A percentile compares a stretch with the other conserved stretches of the same genome.
Evolutionary conservation across 2,888 invertebrate genomes (phyloP).

Genomic region (Melinaea marsaeus): DNA sequence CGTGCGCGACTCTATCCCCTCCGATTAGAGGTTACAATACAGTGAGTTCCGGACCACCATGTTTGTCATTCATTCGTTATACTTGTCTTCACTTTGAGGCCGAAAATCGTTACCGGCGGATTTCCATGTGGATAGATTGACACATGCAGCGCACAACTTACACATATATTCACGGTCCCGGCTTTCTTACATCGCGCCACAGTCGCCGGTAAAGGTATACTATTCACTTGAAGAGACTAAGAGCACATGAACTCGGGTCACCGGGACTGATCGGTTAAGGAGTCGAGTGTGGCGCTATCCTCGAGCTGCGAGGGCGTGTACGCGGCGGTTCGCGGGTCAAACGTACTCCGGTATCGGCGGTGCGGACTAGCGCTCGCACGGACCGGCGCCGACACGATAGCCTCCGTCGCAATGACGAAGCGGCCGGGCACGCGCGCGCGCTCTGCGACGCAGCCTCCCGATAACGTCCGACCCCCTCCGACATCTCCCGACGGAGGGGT

Average conservation of each 20-base stretch:
- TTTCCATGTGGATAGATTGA: constrained; percentile 51
- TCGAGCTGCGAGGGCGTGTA: constrained; percentile 41
- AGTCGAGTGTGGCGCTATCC: constrained; percentile 35
- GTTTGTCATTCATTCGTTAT: constrained; percentile 64
- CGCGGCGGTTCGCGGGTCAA: constrained; percentile 47
- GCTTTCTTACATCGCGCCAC: constrained; percentile 75
- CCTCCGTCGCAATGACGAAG: constrained; percentile 77
- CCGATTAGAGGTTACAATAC: constrained; percentile 63
- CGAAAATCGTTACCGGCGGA: constrained; percentile 60
- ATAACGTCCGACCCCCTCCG: constrained; percentile 60
- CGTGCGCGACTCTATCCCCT: constrained; percentile 62
- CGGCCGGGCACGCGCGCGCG: constrained; percentile 77
- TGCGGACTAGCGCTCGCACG: constrained; percentile 66
- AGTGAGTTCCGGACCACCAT: constrained; percentile 45
- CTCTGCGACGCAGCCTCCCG: constrained; percentile 71
- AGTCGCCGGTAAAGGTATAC: constrained; percentile 84
- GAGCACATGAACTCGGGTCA: constrained; percentile 77
- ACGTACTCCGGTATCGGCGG: constrained; percentile 42
- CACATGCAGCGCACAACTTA: constrained; percentile 65
- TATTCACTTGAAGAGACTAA: constrained; percentile 77
- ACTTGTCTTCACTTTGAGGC: constrained; percentile 52
- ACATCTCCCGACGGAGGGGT: constrained; percentile 65
- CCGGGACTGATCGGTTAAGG: constrained; percentile 30
- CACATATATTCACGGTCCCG: constrained; percentile 72
- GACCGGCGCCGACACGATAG: constrained; percentile 74